Percentiles rank a stretch among this genome's conserved stretches.
phyloP scores from a whole-genome alignment of 2,888 invertebrate genomes.

The Rugalucina vietnamica region DNA sequence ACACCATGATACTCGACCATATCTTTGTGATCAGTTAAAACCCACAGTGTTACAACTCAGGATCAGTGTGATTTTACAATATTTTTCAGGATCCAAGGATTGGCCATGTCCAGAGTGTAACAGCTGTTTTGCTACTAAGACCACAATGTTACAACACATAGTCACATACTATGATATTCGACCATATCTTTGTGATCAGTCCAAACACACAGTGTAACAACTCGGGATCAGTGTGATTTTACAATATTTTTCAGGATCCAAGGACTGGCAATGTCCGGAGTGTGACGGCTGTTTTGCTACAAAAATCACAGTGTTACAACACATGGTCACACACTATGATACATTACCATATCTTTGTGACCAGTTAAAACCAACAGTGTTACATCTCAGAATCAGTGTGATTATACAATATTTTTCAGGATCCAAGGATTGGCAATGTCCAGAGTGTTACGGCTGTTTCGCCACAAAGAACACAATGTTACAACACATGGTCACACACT shows the following conservation, averaged over 20 bases:
- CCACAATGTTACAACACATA: constrained; percentile 87
- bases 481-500: constrained; percentile 87
- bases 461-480: constrained; percentile 87
- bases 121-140: constrained; percentile 87
- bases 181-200: constrained; percentile 87
- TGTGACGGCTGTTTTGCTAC: constrained; percentile 87
- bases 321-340: constrained; percentile 86
- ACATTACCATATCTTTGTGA: constrained; percentile 88
- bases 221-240: no score
- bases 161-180: constrained; percentile 86
- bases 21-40: constrained; percentile 88
- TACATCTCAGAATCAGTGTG: no score
- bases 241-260: constrained; percentile 85
- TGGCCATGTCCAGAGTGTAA: constrained; percentile 87
- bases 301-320: constrained; percentile 87
- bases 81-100: constrained; percentile 85
- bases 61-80: no score
- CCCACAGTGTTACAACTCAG: no score
- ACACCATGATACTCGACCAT: constrained; percentile 86
- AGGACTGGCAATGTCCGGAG: constrained; percentile 86
- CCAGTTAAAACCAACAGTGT: no score
- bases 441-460: constrained; percentile 87
- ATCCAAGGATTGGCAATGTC: constrained; percentile 86
- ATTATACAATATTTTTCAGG: constrained; percentile 83
- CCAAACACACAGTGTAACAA: no score